Evolutionary conservation across 2,113 vertebrate species (phyloP).

Genomic region (Lethenteron camtschaticum): DNA sequence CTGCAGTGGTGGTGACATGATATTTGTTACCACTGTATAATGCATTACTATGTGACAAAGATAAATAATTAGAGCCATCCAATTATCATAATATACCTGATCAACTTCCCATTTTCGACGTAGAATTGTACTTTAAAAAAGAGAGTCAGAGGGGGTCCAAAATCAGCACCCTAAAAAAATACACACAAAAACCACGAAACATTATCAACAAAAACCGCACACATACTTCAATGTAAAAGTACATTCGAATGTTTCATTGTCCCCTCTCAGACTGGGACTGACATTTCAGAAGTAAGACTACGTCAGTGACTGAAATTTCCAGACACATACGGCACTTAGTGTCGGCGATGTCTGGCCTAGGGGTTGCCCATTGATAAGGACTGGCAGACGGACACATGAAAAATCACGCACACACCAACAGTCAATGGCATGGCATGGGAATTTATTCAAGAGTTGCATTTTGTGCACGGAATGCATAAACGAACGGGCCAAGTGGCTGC

Average conservation of each 20-base stretch:
- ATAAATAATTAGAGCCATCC: neutral
- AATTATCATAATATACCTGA: slow-evolving; percentile 26
- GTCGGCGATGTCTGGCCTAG: neutral
- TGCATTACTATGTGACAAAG: neutral
- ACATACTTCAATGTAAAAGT: neutral
- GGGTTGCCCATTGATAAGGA: neutral
- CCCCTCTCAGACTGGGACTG: neutral
- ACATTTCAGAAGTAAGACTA: neutral
- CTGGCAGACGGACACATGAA: neutral
- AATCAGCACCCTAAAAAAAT: neutral
- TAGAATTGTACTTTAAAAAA: slow-evolving; percentile 55
- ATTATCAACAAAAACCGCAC: neutral
- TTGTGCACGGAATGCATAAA: neutral
- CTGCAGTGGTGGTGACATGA: neutral
- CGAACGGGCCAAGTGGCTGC: neutral
- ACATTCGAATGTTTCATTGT: neutral
- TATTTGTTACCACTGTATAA: neutral
- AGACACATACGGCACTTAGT: neutral
- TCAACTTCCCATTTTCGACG: slow-evolving; percentile 47
- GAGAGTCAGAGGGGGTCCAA: neutral
- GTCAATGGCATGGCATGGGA: neutral
- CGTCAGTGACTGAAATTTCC: neutral
- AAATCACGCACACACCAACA: neutral
- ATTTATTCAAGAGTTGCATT: neutral
- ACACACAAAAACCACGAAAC: neutral